Evolutionary conservation across 2,888 invertebrate genomes (phyloP).

Genomic region (Philonicus albiceps): DNA sequence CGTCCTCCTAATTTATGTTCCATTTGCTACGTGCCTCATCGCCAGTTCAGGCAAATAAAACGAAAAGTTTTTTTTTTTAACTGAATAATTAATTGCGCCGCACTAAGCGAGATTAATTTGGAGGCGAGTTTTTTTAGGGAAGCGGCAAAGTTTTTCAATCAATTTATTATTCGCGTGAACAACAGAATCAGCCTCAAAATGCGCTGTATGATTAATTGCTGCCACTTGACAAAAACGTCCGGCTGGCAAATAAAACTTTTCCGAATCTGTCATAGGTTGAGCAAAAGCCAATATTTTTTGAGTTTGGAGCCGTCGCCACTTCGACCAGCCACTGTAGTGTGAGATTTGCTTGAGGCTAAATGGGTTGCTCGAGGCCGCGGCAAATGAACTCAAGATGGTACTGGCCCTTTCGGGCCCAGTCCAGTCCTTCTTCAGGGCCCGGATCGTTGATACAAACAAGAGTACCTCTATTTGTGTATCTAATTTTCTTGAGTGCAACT

Average conservation of each 20-base stretch:
- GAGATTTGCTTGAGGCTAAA: not conserved
- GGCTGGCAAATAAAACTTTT: not conserved
- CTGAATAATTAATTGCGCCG: slow-evolving; percentile 11
- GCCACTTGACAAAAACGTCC: not conserved
- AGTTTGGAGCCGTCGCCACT: not conserved
- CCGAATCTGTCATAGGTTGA: not conserved
- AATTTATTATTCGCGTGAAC: not conserved
- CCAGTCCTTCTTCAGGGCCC: not conserved
- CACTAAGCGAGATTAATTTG: slow-evolving; percentile 16
- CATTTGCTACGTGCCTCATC: not conserved
- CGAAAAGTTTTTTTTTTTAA: not conserved
- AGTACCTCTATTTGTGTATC: not conserved
- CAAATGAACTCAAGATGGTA: not conserved
- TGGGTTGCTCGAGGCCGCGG: not conserved
- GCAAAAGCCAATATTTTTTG: not conserved
- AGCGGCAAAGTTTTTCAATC: slow-evolving; percentile 13
- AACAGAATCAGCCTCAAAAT: not conserved
- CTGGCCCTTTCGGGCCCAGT: not conserved
- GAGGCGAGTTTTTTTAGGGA: not conserved
- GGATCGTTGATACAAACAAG: not conserved
- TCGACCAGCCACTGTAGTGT: not conserved
- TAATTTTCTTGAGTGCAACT: slow-evolving; percentile 20
- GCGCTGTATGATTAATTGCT: slow-evolving; percentile 5
- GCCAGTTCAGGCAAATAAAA: not conserved
- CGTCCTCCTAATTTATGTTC: not conserved